Evolutionary conservation across 2,888 invertebrate genomes (phyloP), one percentile per base, ranked within the genome.

Genomic region (Anarsia innoxiella): DNA sequence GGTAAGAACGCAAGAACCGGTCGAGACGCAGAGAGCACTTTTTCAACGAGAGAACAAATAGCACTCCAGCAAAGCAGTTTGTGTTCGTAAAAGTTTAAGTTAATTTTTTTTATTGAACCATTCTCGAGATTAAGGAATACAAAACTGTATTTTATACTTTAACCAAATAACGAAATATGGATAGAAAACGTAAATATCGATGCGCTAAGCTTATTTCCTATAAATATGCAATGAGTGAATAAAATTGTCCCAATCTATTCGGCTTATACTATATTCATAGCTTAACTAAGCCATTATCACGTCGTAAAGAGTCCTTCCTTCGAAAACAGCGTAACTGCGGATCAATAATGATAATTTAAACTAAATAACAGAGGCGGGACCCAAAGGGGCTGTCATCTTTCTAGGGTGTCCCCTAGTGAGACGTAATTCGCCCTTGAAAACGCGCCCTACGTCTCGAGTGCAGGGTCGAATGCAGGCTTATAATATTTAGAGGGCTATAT

Each of bases 401-500:
- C 13, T 12, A 6, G 33, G 23, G 29, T 19, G 36, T 34, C 37
- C 42, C 42, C 31, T 26, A 34, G 37, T 23, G 37, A 29, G 33
- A 33, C 36, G 30, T 34, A 33, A 19, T 29, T 33, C 42, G 37
- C 41, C 43, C 38, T 46, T 36, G 40, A 43, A 43, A 43, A 12
- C 33, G 33, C 19, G 5, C 25, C 25, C 25, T n/a, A n/a, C 25
- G 25, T 25, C n/a, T 25, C n/a, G n/a, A n/a, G n/a, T n/a, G n/a
- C n/a, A n/a, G n/a, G n/a, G n/a, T n/a, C n/a, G n/a, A n/a, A n/a
- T n/a, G n/a, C n/a, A n/a, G n/a, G n/a, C n/a, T n/a, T n/a, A n/a
- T n/a, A n/a, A n/a, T n/a, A n/a, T n/a, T n/a, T n/a, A n/a, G n/a
- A n/a, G n/a, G n/a, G n/a, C n/a, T n/a, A n/a, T n/a, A n/a, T n/a